Conservation (phyloP, 1,140 invertebrate species). For the Lepidostoma basale region DNA sequence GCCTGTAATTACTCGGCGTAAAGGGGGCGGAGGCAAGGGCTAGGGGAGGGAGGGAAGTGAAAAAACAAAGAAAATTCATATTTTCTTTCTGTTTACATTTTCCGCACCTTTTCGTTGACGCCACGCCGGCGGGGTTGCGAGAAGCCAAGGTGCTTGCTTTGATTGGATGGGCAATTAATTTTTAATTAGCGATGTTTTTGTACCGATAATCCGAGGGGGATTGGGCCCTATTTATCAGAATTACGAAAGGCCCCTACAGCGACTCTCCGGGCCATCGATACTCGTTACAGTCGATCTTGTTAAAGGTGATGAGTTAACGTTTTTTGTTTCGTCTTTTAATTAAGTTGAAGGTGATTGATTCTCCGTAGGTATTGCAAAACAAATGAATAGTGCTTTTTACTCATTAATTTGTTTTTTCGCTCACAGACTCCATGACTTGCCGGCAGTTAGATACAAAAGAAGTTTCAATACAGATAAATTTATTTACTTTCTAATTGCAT, state of each 20-base stretch:
- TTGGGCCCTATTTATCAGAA: slow-evolving; percentile 42
- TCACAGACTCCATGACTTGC: neutral
- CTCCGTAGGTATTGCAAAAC: neutral
- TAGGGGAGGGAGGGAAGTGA: neutral
- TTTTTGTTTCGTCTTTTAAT: slow-evolving; percentile 28
- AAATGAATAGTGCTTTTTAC: slow-evolving; percentile 10
- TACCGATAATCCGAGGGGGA: slow-evolving; percentile 31
- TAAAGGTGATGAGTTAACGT: slow-evolving; percentile 41
- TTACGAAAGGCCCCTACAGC: slow-evolving; percentile 26
- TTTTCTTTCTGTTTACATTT: slow-evolving; percentile 22
- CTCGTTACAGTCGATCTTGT: slow-evolving; percentile 35
- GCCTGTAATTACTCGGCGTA: slow-evolving; percentile 27
- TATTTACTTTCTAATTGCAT: no score
- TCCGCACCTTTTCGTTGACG: slow-evolving; percentile 23
- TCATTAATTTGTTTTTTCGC: neutral
- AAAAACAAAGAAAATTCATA: slow-evolving; percentile 18
- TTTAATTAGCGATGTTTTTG: slow-evolving; percentile 47
- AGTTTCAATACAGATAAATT: no score
- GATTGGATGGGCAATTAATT: slow-evolving; percentile 43
- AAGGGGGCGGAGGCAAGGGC: neutral
- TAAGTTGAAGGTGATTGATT: slow-evolving; percentile 25
- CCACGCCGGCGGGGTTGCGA: slow-evolving; percentile 29
- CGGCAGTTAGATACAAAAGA: no score
- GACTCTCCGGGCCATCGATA: slow-evolving; percentile 31
- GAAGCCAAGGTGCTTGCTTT: slow-evolving; percentile 41